A percentile compares a stretch with the other conserved stretches of the same genome.
Evolutionary conservation across 1,140 invertebrate species (phyloP).

Genomic region (Bursaphelenchus mucronatus): DNA sequence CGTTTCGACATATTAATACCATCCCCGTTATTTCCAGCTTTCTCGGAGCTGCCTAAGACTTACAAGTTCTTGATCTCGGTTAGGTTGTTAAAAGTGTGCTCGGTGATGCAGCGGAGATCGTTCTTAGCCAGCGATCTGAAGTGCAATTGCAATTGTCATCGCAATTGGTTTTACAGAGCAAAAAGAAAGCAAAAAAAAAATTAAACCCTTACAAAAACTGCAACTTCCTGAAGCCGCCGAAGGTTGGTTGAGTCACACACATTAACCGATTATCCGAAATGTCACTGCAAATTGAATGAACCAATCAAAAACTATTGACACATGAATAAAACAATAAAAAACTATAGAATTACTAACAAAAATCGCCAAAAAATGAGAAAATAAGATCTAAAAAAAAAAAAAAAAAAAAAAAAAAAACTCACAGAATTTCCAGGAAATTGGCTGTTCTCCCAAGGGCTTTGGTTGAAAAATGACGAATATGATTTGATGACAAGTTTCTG

Average conservation of each 20-base stretch:
- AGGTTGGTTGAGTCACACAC: constrained; percentile 49
- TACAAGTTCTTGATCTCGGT: constrained; percentile 62
- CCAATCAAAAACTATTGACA: too few species aligned
- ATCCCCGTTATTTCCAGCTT: too few species aligned
- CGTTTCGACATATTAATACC: too few species aligned
- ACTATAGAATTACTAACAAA: constrained; percentile 25
- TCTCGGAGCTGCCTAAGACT: constrained; percentile 39
- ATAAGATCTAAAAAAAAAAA: too few species aligned
- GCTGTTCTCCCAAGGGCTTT: constrained; percentile 60
- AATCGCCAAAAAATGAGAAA: constrained; percentile 52
- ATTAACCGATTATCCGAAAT: constrained; percentile 64
- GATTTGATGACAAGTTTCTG: constrained; percentile 77
- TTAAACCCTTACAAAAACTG: constrained; percentile 1
- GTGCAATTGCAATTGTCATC: too few species aligned
- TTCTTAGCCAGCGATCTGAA: constrained; percentile 16
- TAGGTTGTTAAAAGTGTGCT: constrained; percentile 63
- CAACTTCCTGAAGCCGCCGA: constrained; percentile 8
- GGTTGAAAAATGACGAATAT: constrained; percentile 71
- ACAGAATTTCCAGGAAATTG: constrained; percentile 74
- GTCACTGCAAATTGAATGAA: constrained; percentile 50
- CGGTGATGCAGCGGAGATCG: constrained; percentile 56
- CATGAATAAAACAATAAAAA: too few species aligned
- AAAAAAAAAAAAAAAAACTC: too few species aligned
- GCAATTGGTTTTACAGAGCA: not conserved
- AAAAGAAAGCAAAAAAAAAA: not conserved